Evolutionary conservation across 2,113 vertebrate species (phyloP).

Genomic region (Isichthys henryi): DNA sequence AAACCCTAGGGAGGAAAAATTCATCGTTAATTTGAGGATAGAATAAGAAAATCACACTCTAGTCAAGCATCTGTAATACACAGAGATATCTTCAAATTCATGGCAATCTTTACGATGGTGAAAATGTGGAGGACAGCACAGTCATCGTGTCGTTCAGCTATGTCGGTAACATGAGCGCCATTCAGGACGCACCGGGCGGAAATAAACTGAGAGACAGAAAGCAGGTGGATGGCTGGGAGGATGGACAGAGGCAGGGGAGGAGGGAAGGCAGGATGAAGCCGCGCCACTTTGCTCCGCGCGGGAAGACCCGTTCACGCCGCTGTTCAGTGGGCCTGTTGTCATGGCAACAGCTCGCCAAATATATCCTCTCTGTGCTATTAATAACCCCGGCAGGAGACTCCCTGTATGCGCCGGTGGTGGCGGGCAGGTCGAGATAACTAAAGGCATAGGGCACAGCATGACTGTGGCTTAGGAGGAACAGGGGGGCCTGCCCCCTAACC

Average conservation of each 20-base stretch:
- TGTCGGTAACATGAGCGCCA: not conserved
- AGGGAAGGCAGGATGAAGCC: constrained; percentile 29
- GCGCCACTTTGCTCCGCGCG: constrained; percentile 44
- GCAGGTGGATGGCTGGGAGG: not conserved
- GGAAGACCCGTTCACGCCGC: constrained; percentile 58
- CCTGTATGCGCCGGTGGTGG: constrained; percentile 26
- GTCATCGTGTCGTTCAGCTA: not conserved
- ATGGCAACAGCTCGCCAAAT: constrained; percentile 73
- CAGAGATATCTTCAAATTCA: not conserved
- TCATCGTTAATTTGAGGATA: not conserved
- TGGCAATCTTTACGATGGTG: not conserved
- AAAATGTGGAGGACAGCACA: not conserved
- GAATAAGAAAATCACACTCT: not conserved
- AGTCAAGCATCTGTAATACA: not conserved
- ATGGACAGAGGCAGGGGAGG: constrained; percentile 14
- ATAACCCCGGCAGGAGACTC: constrained; percentile 43
- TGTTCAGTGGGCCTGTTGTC: constrained; percentile 61
- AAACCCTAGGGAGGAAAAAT: constrained; percentile 73
- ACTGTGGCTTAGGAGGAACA: not conserved
- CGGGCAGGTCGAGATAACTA: not conserved
- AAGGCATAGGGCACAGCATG: not conserved
- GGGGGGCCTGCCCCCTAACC: not conserved
- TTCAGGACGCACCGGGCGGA: not conserved
- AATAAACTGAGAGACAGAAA: constrained; percentile 29
- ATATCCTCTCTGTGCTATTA: constrained; percentile 59